These are phyloP conservation scores for Dendrophyllia cribrosa DNA, from an alignment of 64 coral and sea anemone genomes.

Conservation along the genomic window DNA sequence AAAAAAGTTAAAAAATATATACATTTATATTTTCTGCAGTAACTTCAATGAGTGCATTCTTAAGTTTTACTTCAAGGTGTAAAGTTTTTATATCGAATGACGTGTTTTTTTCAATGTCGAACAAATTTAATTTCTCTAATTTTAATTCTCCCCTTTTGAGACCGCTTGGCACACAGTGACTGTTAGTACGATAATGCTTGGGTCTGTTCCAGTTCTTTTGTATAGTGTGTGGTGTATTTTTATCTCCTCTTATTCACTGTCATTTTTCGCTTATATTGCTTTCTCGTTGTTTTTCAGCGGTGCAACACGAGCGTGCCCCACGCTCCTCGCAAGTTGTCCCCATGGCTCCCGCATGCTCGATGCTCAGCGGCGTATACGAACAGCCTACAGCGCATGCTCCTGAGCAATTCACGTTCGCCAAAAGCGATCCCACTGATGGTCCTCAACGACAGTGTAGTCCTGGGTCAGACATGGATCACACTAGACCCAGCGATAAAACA, in stretches of 20 bases:
- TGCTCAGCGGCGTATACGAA: not conserved
- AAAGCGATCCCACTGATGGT: constrained; percentile 11
- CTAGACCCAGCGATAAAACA: constrained; percentile 3
- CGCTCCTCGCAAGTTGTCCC: constrained; percentile 86
- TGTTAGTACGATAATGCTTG: too few relatives aligned
- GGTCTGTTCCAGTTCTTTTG: not conserved
- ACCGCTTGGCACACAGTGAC: too few relatives aligned
- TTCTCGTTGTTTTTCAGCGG: constrained; percentile 66
- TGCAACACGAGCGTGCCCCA: constrained; percentile 96
- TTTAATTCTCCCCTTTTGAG: too few relatives aligned
- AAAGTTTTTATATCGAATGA: too few relatives aligned
- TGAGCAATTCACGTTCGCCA: not conserved
- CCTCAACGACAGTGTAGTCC: not conserved
- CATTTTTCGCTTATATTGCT: not conserved
- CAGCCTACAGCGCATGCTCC: constrained; percentile 36
- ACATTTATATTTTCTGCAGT: too few relatives aligned
- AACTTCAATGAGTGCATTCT: too few relatives aligned
- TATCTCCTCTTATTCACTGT: too few relatives aligned
- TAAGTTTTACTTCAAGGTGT: too few relatives aligned
- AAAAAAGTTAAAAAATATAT: too few relatives aligned
- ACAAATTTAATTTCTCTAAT: too few relatives aligned
- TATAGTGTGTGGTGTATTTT: not conserved
- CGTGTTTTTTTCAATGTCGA: too few relatives aligned
- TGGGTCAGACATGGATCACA: not conserved
- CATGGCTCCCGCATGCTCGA: constrained; percentile 26